These are phyloP conservation scores for Furnarius figulus DNA, from an alignment of 2,113 vertebrate species.

Conservation along the genomic window DNA sequence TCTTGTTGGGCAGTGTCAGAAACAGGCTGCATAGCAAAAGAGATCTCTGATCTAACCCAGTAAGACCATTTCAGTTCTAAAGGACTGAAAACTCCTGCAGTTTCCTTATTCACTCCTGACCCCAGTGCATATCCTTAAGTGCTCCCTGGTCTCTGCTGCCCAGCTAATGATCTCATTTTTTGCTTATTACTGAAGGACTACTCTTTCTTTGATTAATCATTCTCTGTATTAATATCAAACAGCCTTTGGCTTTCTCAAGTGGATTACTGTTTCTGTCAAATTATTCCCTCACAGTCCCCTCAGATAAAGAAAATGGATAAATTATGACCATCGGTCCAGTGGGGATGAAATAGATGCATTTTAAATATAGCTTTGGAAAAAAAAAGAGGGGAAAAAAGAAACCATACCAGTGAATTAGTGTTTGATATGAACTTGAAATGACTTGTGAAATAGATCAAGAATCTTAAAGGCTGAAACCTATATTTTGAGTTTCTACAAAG, in stretches of 20 bases:
- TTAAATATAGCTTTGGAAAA: constrained; percentile 50
- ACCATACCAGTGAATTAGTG: constrained; percentile 32
- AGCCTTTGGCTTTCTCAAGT: constrained; percentile 61
- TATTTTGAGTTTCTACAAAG: constrained; percentile 44
- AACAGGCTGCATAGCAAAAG: background rate
- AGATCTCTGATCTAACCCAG: background rate
- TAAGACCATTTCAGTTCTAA: background rate
- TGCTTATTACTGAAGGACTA: constrained; percentile 52
- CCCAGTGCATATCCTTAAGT: constrained; percentile 46
- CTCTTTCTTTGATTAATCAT: constrained; percentile 73
- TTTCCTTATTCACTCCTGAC: constrained; percentile 2
- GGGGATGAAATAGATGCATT: constrained; percentile 46
- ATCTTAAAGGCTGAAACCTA: constrained; percentile 25
- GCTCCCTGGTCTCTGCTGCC: constrained; percentile 35
- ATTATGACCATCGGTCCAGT: constrained; percentile 55
- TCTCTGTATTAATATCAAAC: constrained; percentile 71
- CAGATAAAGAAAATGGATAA: constrained; percentile 75
- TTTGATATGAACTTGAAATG: constrained; percentile 69
- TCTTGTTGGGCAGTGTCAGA: background rate
- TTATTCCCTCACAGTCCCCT: constrained; percentile 33
- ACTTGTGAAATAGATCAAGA: constrained; percentile 69
- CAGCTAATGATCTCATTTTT: constrained; percentile 67
- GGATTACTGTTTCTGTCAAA: constrained; percentile 69
- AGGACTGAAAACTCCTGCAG: background rate
- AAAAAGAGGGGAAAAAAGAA: background rate